Base-by-base conservation (phyloP, 2,113 vertebrate species). In the Otolemur garnettii region DNA sequence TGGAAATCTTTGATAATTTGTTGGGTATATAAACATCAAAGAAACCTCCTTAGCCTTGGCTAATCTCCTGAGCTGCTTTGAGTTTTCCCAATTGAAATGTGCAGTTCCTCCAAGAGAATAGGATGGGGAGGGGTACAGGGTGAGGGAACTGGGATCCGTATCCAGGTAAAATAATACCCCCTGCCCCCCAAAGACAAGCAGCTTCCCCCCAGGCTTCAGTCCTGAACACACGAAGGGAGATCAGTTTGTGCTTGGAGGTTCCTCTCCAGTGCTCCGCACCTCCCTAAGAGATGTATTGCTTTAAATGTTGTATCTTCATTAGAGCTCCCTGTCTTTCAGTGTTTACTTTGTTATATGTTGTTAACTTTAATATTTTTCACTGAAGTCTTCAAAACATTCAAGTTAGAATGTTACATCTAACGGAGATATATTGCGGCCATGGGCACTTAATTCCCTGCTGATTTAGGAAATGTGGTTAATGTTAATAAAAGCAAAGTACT, bases 1-100 rank as follows among this genome's bases (percentile, higher is more conserved):
- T 97, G 97, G 98, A 98, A 98, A 98, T 98, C 98, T 98, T 91
- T 96, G 97, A 97, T 98, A 97, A 98, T 98, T 98, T 98, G 97
- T 97, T 97, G 97, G 97, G 97, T 96, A 71, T 88, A 96, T 86
- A 98, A 98, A 98, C 97, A 98, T 98, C 98, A 98, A 98, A 98
- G 98, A 93, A 94, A 96, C 97, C 95, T 97, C 97, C 71, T 97
- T 97, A 96, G 97, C 92, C 96, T 96, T 95, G 96, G 97, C 98
- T 98, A 98, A 98, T 98, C 98, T 98, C 97, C 98, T 72, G 95
- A 92, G 97, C 96, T 80, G 97, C 97, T 98, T 82, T 82, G 96
- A 91, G 93, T 92, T 93, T 96, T 97, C 97, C 97, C 85, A 30
- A 57, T 13, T 94, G 96, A 97, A 98, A 96, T 82, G 90, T 71